Base-by-base conservation (phyloP, 2,888 invertebrate species). In the Clanis bilineata region DNA sequence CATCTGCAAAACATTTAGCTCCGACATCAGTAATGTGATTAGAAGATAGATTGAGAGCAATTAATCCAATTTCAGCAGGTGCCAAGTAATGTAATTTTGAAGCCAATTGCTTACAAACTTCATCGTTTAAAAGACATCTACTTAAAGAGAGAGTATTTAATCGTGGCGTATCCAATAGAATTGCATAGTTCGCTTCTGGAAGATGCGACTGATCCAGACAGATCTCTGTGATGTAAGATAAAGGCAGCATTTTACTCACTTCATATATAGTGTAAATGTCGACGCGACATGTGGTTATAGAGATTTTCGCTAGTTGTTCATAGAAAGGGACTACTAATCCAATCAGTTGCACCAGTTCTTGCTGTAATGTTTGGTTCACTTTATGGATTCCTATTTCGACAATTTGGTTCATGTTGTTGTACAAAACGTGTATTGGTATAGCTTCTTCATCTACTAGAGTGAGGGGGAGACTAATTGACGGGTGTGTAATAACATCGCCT, bases 11-110 rank as follows among this genome's bases (percentile, higher is more conserved):
- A 66, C 72, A 58, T 71, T 76, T 76, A n/a, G 78, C 82, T 57
- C 85, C 87, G 38, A 63, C 65, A 65, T 88, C 82, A n/a, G 82
- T 84, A 68, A 86, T 85, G 69, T 68, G 70, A 74, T 88, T 87
- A 39, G 79, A 79, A 25, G 85, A 82, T 68, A 89, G 72, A 77
- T 87, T 85, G 64, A 86, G 69, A 69, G 71, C 45, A 38, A 66
- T 57, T 60, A 88, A 71, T 56, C 67, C 77, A 7, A 59, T 60
- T 61, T 79, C 78, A 23, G 80, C 78, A 12, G 79, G 68, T 32
- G 66, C 63, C 23, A 60, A 60, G 55, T 61, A 65, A 54, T 65
- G 65, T 60, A 88, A 64, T 21, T 71, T 77, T 2, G 64, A 64
- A 55, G 79, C 77, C 44, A 88, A 73, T 56, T 70, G 64, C 47